These are phyloP conservation scores for Thamnophis sirtalis DNA, from an alignment of 2,113 vertebrate species.

Conservation along the genomic window DNA sequence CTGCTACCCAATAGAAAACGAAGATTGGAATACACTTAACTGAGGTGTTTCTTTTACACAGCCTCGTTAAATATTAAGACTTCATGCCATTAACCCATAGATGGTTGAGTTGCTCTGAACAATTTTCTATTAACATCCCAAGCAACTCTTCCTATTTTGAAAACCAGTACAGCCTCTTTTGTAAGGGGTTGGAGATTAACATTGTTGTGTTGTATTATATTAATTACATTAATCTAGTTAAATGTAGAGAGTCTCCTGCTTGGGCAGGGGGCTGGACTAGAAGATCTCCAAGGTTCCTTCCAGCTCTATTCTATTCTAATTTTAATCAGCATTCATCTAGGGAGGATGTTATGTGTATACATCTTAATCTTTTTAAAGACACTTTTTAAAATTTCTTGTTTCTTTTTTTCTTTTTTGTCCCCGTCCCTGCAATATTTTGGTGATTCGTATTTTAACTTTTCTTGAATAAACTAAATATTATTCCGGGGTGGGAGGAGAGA, in stretches of 20 bases:
- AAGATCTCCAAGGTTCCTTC: too few relatives aligned
- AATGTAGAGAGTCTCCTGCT: too few relatives aligned
- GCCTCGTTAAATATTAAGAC: not conserved
- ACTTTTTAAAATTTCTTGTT: not conserved
- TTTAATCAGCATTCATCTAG: not conserved
- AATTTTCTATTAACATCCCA: not conserved
- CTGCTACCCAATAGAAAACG: conserved; percentile 10
- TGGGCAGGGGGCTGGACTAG: too few relatives aligned
- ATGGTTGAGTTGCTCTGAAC: not conserved
- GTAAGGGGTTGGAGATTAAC: not conserved
- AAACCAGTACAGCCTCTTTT: not conserved
- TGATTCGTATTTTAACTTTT: not conserved
- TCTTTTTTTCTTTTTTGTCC: not conserved
- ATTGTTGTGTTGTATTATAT: not conserved
- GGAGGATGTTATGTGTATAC: not conserved
- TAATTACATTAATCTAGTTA: not conserved
- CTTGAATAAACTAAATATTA: not conserved
- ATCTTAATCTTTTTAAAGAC: not conserved
- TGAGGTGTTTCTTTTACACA: not conserved
- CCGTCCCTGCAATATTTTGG: not conserved
- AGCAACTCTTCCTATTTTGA: not conserved
- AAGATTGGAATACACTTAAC: not conserved
- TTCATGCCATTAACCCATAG: not conserved
- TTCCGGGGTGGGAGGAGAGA: fast-evolving
- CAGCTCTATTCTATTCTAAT: not conserved